Conservation (phyloP, 2,113 vertebrate species). For the Bostrychus sinensis region DNA sequence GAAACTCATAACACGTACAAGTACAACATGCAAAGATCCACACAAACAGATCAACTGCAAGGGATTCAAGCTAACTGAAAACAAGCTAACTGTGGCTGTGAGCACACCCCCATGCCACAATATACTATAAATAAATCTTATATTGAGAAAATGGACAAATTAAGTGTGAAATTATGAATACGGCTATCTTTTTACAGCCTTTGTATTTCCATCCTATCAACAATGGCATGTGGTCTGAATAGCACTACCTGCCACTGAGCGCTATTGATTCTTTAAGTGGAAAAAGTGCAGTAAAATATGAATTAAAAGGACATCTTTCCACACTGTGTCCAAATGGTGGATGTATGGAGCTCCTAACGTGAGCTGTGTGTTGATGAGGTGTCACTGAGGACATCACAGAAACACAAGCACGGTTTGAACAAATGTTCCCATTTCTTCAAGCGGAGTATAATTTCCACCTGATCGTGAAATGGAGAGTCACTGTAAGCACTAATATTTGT, state of each 20-base stretch:
- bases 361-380: constrained; percentile 20
- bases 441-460: constrained; percentile 9
- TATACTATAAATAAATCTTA: neutral
- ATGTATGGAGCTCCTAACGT: neutral
- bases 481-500: no score
- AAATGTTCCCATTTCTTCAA: constrained; percentile 3
- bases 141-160: neutral
- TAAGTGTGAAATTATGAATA: neutral
- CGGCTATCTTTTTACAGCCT: neutral
- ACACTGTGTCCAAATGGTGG: constrained; percentile 5
- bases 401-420: constrained; percentile 21
- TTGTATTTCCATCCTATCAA: no score
- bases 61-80: neutral
- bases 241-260: neutral
- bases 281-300: constrained; percentile 7
- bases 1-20: no score
- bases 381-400: constrained; percentile 7
- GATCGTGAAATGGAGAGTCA: no score
- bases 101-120: neutral
- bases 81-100: neutral
- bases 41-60: constrained; percentile 1
- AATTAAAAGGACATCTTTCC: constrained; percentile 13
- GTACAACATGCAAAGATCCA: no score
- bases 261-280: neutral
- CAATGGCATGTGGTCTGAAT: no score